Evolutionary conservation across 2,888 invertebrate genomes (phyloP).

Genomic region (Phalera bucephala): DNA sequence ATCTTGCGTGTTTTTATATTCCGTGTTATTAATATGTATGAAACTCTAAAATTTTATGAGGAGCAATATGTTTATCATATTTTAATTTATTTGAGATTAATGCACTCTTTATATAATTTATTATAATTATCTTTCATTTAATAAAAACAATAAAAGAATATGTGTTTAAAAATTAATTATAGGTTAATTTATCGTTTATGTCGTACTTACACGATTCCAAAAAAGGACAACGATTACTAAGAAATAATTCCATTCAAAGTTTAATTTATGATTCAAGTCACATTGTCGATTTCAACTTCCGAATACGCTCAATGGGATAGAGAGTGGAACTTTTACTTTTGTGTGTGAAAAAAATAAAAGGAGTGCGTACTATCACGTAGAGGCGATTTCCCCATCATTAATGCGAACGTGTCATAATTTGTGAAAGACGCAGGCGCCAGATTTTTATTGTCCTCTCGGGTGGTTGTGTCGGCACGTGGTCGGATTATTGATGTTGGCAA

Average conservation of each 20-base stretch:
- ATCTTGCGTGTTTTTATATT: not conserved
- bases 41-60: not conserved
- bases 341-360: slow-evolving; percentile 42
- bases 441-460: slow-evolving; percentile 63
- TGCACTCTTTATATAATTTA: not conserved
- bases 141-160: not conserved
- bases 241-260: slow-evolving; percentile 35
- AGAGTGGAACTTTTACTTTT: slow-evolving; percentile 68
- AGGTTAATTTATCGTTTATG: not conserved
- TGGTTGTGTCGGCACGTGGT: slow-evolving; percentile 41
- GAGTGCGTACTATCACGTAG: slow-evolving; percentile 64
- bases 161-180: not conserved
- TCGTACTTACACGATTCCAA: slow-evolving; percentile 8
- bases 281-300: slow-evolving; percentile 56
- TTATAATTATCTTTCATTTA: not conserved
- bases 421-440: slow-evolving; percentile 70
- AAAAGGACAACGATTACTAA: slow-evolving; percentile 37
- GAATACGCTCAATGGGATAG: slow-evolving; percentile 58
- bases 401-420: slow-evolving; percentile 70
- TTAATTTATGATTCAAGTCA: slow-evolving; percentile 57
- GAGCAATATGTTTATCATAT: not conserved
- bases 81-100: not conserved
- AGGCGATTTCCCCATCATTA: slow-evolving; percentile 75
- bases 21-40: not conserved
- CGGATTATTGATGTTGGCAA: slow-evolving; percentile 29